Percentiles rank a stretch among this genome's conserved stretches.
phyloP scores from a whole-genome alignment of 1,140 invertebrate genomes.

The Limonius californicus region DNA sequence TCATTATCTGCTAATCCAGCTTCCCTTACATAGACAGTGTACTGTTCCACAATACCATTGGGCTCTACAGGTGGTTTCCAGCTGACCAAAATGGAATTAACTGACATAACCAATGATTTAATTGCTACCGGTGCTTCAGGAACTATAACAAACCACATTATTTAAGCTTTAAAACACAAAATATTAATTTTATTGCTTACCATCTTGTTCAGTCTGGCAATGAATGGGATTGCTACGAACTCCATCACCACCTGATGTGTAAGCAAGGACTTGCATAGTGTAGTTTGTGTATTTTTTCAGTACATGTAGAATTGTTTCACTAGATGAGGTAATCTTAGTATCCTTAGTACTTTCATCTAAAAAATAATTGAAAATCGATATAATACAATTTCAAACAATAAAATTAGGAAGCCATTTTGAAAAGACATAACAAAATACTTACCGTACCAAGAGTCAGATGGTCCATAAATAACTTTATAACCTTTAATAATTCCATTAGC shows the following conservation, averaged over 20 bases:
- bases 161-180: too few relatives aligned
- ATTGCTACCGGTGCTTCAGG: constrained; percentile 89
- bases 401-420: too few relatives aligned
- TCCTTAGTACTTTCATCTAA: constrained; percentile 87
- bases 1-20: constrained; percentile 49
- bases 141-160: constrained; percentile 55
- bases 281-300: constrained; percentile 96
- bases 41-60: constrained; percentile 90
- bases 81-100: constrained; percentile 85
- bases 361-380: constrained; percentile 15
- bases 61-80: constrained; percentile 90
- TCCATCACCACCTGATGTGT: constrained; percentile 93
- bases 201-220: constrained; percentile 93
- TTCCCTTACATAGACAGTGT: constrained; percentile 86
- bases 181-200: constrained; percentile 52
- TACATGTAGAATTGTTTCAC: constrained; percentile 87
- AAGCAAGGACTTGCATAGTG: constrained; percentile 93
- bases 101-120: constrained; percentile 88
- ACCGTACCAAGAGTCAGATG: constrained; percentile 87
- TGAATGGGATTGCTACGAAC: constrained; percentile 86
- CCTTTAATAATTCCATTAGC: constrained; percentile 94
- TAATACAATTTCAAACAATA: too few relatives aligned
- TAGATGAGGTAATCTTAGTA: constrained; percentile 85
- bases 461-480: constrained; percentile 94
- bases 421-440: constrained; percentile 47